Evolutionary conservation across 35 echinoderm and acorn worm species (phyloP), one percentile per base, ranked within the genome.

Genomic region (Hemicentrotus pulcherrimus): DNA sequence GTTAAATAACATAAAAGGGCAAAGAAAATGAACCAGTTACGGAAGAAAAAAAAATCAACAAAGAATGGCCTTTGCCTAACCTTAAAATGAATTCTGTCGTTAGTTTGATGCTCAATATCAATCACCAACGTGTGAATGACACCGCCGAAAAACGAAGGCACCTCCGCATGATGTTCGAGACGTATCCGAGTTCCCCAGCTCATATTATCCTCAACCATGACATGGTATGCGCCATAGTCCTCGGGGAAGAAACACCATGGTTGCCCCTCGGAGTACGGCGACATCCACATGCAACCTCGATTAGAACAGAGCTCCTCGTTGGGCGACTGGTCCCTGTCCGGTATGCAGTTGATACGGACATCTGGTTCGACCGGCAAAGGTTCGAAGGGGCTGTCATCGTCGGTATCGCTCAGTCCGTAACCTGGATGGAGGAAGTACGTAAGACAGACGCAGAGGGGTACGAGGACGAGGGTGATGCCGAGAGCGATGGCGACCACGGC

Each of bases 91-190:
- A 97, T 87, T 15, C 97, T 94, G 31, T 95, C 86, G 16, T 97
- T 96, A 4, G 97, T 97, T 91, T 98, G 97, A 28, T 95, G 52
- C 90, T 98, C 97, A 6, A 98, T 86, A 58, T 97, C 97, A 13
- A 97, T 28, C 28, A 92, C 31, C 8, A 98, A 94, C 15, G 24
- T 94, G 15, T 95, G 32, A 28, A 98, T 96, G 58, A 85, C 94
- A 31, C 47, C 89, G 22, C 87, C 86, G 48, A 96, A 92, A 31
- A 96, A 88, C 22, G 97, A 46, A 47, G 95, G 96, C 47, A 65
- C 88, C 14, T 95, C 32, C 2, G 92, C 48, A 16, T 87, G 95
- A 10, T 86, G 46, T 32, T 95, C 88, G 19, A 99, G 92, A 58
- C 45, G 88, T 32, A 95, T 65, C 52, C 96, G 94, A 16, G 94